These are phyloP conservation scores for Metopolophium dirhodum DNA, from an alignment of 1,140 invertebrate species.

Conservation along the genomic window DNA sequence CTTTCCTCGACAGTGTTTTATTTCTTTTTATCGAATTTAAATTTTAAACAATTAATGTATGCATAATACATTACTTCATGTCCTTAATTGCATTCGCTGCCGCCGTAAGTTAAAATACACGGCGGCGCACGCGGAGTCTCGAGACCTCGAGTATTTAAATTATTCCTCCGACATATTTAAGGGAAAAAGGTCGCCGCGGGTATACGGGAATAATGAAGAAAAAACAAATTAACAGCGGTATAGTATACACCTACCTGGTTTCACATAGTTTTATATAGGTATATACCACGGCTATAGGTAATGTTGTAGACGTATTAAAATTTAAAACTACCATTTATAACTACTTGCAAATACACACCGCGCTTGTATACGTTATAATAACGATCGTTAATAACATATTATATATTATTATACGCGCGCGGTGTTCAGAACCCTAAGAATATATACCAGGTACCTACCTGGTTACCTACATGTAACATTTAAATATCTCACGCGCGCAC, in stretches of 20 bases:
- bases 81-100: not conserved
- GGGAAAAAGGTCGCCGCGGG: not conserved
- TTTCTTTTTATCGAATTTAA: not conserved
- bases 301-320: not conserved
- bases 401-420: not conserved
- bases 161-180: not conserved
- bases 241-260: not conserved
- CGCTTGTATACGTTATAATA: not conserved
- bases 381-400: not conserved
- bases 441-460: too few relatives aligned
- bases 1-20: not conserved
- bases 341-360: not conserved
- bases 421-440: not conserved
- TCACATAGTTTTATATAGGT: not conserved
- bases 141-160: not conserved
- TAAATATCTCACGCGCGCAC: too few relatives aligned
- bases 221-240: not conserved
- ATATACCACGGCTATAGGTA: not conserved
- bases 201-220: not conserved
- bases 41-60: slow-evolving; percentile 1
- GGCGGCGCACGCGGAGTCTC: too few relatives aligned
- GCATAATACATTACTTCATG: not conserved
- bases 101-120: not conserved
- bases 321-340: not conserved
- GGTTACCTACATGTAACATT: not conserved